Evolutionary conservation across 2,888 invertebrate genomes (phyloP), one percentile per base, ranked within the genome.

Genomic region (Zelleria hepariella): DNA sequence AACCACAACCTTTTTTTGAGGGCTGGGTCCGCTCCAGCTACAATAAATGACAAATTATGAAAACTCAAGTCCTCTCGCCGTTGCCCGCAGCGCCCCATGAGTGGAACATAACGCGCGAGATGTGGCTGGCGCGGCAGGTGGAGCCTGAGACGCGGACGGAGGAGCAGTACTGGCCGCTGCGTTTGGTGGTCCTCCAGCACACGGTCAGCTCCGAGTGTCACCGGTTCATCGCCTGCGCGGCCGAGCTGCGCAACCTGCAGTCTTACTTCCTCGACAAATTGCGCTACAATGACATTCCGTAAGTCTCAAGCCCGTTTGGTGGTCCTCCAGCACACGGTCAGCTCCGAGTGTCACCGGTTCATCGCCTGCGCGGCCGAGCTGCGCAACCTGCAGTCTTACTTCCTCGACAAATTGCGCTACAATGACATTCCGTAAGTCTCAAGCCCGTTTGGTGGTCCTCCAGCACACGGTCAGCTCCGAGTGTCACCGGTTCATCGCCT

Each of bases 51-150:
- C n/a, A n/a, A n/a, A n/a, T n/a, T n/a, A n/a, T n/a, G n/a, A n/a
- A n/a, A n/a, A n/a, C 32, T 42, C 32, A 42, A 42, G 32, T 42
- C 32, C 32, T 42, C 15, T 42, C n/a, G n/a, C n/a, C n/a, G n/a
- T 18, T 5, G 10, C 20, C 25, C 15, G 15, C 53, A 53, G 53
- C 53, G 24, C 53, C 53, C 10, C 53, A 53, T 7, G 24, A 24
- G 53, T 87, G 87, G 87, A 78, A 73, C 60, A 82, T 87, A 48
- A 72, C 78, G 0, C 72, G 85, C 0, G 69, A 75, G 2, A 78
- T 78, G 82, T 87, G 87, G 87, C 66, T 82, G 24, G 80, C 83
- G 1, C 49, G 63, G 24, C 21, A n/a, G n/a, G n/a, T n/a, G n/a
- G n/a, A n/a, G n/a, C 66, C 48, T 62, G 65, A 20, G 62, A 66